Percentiles rank a stretch among this genome's conserved stretches.
phyloP scores from a whole-genome alignment of 2,113 vertebrate species.

The Colaptes auratus region DNA sequence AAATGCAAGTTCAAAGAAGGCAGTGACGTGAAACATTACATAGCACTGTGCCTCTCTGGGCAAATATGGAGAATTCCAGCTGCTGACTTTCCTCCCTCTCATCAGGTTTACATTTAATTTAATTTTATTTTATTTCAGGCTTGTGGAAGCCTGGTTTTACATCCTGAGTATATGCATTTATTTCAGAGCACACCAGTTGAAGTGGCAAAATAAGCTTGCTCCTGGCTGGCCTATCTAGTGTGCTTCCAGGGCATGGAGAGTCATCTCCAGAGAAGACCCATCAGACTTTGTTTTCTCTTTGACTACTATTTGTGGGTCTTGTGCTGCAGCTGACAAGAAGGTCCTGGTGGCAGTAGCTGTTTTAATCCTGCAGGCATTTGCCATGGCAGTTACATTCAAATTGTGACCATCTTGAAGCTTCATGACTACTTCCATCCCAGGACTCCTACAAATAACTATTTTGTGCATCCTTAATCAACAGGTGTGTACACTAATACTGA shows the following conservation, averaged over 20 bases:
- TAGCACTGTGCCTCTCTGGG: background rate
- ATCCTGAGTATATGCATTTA: background rate
- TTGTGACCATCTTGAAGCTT: background rate
- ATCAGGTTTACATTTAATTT: constrained; percentile 6
- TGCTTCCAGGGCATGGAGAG: background rate
- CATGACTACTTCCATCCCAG: background rate
- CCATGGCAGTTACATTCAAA: background rate
- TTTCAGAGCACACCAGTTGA: background rate
- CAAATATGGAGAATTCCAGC: background rate
- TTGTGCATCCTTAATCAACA: background rate
- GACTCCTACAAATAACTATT: background rate
- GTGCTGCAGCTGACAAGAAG: background rate
- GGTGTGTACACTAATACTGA: background rate
- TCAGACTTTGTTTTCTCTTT: background rate
- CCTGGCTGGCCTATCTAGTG: background rate
- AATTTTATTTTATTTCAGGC: background rate
- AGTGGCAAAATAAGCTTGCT: background rate
- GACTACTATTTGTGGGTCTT: background rate
- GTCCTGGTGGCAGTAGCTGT: background rate
- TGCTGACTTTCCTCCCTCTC: background rate
- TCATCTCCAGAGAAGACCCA: background rate
- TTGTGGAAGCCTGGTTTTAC: background rate
- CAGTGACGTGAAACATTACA: background rate
- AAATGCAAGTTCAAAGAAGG: constrained; percentile 44
- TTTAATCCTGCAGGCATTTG: background rate